Base-by-base conservation (phyloP, 1,140 invertebrate species). In the Pygmarrhopalites habei region DNA sequence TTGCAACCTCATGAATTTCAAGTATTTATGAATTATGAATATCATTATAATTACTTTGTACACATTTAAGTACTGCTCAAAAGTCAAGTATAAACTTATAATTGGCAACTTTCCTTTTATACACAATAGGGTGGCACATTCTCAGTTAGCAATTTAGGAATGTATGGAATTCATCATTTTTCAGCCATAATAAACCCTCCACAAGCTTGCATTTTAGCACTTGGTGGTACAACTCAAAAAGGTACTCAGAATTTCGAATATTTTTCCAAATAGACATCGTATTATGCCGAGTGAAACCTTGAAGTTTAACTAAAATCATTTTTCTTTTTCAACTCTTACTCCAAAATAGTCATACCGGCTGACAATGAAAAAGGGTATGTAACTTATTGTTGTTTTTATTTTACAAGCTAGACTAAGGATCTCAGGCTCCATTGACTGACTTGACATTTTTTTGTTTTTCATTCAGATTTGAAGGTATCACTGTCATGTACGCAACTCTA, bases 1-100 rank as follows among this genome's bases (percentile, higher is more conserved):
- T 79, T 99, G 4, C 85, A 95, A 73, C 96, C 96, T 1, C 87
- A 95, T 35, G 97, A 99, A 78, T 99, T 95, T 77, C 91, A 98
- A 82, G 94, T 95, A 46, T 85, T 86, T 55, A 58, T 44, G 12
- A 10, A 29, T 26, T 35, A 35, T 41, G 39, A 12, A 12, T 47
- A 19, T 47, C 19, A 47, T 47, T 47, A n/a, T 49, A 21, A n/a
- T n/a, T n/a, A n/a, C n/a, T n/a, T n/a, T n/a, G n/a, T n/a, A n/a
- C n/a, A n/a, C n/a, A n/a, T n/a, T n/a, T n/a, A n/a, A n/a, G n/a
- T n/a, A n/a, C n/a, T n/a, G n/a, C n/a, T n/a, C n/a, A n/a, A n/a
- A n/a, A n/a, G n/a, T n/a, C n/a, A n/a, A n/a, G n/a, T n/a, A n/a
- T n/a, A 14, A n/a, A 41, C 39, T 41, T 12, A 12, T 12, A 41